Conservation (phyloP, 2,888 invertebrate species). For the Shargacucullia verbasci region DNA sequence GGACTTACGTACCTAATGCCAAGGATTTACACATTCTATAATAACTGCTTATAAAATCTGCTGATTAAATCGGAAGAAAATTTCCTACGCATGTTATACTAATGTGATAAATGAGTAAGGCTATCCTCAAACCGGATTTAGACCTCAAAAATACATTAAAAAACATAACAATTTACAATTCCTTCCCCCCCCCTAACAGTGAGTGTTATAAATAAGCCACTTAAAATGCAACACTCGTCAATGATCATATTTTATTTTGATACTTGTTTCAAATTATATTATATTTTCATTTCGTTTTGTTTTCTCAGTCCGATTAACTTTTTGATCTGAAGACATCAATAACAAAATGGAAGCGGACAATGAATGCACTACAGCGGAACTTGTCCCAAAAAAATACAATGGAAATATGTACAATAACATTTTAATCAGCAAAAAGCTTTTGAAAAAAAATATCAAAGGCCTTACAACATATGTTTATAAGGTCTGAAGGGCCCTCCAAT, state of each 20-base stretch:
- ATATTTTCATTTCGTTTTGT: neutral
- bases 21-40: too few species aligned
- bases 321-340: slow-evolving; percentile 14
- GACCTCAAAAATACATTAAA: too few species aligned
- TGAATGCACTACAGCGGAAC: slow-evolving; percentile 10
- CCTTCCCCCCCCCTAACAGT: neutral
- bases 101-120: too few species aligned
- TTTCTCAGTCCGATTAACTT: slow-evolving; percentile 6
- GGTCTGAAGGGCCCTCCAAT: slow-evolving; percentile 57
- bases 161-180: neutral
- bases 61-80: too few species aligned
- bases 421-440: slow-evolving; percentile 74
- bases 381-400: slow-evolving; percentile 25
- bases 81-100: too few species aligned
- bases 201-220: neutral
- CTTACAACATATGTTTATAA: slow-evolving; percentile 44
- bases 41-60: too few species aligned
- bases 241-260: neutral
- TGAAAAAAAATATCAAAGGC: slow-evolving; percentile 32
- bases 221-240: slow-evolving; percentile 2
- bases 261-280: slow-evolving; percentile 1
- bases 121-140: too few species aligned
- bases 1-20: too few species aligned
- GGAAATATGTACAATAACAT: slow-evolving; percentile 48
- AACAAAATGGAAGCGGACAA: neutral